Evolutionary conservation across 2,888 invertebrate genomes (phyloP).

Genomic region (Zaprionus obscuricornis): DNA sequence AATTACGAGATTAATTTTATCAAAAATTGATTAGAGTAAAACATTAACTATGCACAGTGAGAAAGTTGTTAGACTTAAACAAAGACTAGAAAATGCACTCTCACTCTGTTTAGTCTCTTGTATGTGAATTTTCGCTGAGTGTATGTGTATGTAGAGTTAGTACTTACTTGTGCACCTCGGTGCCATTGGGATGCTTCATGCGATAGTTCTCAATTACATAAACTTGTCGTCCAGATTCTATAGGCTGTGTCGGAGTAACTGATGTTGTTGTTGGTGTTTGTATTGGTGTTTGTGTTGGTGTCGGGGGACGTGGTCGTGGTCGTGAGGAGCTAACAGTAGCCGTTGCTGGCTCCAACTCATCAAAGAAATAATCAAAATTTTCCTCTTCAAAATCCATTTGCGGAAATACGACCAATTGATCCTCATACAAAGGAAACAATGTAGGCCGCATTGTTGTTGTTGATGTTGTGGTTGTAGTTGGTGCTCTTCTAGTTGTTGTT

Average conservation of each 20-base stretch:
- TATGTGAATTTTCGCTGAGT: no score
- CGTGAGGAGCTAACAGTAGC: constrained; percentile 10
- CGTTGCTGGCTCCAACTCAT: constrained; percentile 38
- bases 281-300: background rate
- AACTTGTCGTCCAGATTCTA: constrained; percentile 8
- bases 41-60: no score
- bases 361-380: constrained; percentile 66
- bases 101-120: no score
- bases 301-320: no score
- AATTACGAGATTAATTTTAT: no score
- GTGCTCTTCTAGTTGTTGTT: constrained; percentile 10
- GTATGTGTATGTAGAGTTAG: background rate
- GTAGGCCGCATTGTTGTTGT: constrained; percentile 42
- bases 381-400: constrained; percentile 67
- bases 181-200: constrained; percentile 70
- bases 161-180: constrained; percentile 72
- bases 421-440: constrained; percentile 64
- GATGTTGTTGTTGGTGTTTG: constrained; percentile 7
- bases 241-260: constrained; percentile 10
- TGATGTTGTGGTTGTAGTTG: constrained; percentile 1
- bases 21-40: no score
- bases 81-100: no score
- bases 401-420: constrained; percentile 72
- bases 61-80: no score
- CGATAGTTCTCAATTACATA: constrained; percentile 75